A percentile compares a stretch with the other conserved stretches of the same genome.
Evolutionary conservation across 1,140 invertebrate genomes (phyloP).

Genomic region (Oncopodura yosiiana): DNA sequence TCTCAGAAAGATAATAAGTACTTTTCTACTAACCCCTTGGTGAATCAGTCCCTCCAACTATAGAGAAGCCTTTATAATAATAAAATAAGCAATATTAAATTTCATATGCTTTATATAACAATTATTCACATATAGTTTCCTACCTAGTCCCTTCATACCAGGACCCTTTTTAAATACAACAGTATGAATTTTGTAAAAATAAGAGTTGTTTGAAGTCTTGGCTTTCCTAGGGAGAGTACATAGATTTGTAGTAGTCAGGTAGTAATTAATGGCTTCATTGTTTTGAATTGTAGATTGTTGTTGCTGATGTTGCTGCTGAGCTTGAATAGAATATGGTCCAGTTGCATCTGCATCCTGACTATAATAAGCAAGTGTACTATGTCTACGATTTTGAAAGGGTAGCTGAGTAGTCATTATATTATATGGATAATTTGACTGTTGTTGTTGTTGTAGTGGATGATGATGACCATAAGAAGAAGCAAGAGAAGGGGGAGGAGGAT

Average conservation of each 20-base stretch:
- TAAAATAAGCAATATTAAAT: no score
- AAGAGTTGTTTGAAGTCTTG: slow-evolving; percentile 39
- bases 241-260: slow-evolving; percentile 19
- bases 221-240: slow-evolving; percentile 30
- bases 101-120: no score
- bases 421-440: no score
- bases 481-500: no score
- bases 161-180: slow-evolving; percentile 67
- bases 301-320: not conserved
- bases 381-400: slow-evolving; percentile 30
- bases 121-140: no score
- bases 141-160: slow-evolving; percentile 73
- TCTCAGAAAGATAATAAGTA: no score
- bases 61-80: no score
- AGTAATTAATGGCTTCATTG: slow-evolving; percentile 17
- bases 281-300: not conserved
- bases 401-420: no score
- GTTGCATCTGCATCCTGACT: slow-evolving; percentile 32
- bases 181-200: slow-evolving; percentile 41
- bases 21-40: slow-evolving; percentile 58
- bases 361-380: slow-evolving; percentile 29
- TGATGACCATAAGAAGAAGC: no score
- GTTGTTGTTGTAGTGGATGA: slow-evolving; percentile 1
- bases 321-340: not conserved
- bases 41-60: slow-evolving; percentile 79